These are phyloP conservation scores for Leptopilina clavipes DNA, from an alignment of 1,140 invertebrate species.

Conservation along the genomic window DNA sequence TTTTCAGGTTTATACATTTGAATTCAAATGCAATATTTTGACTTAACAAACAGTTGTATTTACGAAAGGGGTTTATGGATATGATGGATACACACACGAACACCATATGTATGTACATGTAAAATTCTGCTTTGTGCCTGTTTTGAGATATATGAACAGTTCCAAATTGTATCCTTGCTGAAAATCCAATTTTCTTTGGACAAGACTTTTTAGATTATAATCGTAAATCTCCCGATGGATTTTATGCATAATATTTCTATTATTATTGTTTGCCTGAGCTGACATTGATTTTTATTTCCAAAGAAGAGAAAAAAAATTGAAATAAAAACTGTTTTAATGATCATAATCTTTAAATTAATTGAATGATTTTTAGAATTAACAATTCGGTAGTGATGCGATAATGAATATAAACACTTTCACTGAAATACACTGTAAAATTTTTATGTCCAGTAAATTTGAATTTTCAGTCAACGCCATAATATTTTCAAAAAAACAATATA, in stretches of 20 bases:
- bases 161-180: neutral
- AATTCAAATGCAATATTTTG: slow-evolving; percentile 23
- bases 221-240: neutral
- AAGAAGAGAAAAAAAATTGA: too few species aligned
- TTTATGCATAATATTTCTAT: neutral
- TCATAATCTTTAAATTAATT: too few species aligned
- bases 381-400: too few species aligned
- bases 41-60: slow-evolving; percentile 11
- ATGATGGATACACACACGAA: neutral
- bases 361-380: too few species aligned
- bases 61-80: neutral
- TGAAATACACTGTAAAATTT: neutral
- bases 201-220: neutral
- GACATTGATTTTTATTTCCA: too few species aligned
- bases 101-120: neutral
- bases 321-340: too few species aligned
- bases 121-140: neutral
- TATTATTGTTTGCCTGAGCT: too few species aligned
- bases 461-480: neutral
- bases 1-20: slow-evolving; percentile 8
- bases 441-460: neutral
- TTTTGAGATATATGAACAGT: neutral
- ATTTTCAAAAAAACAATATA: slow-evolving; percentile 5
- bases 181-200: neutral
- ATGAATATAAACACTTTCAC: too few species aligned